Evolutionary conservation across 2,113 vertebrate genomes (phyloP).

Genomic region (Ctenomys sociabilis): DNA sequence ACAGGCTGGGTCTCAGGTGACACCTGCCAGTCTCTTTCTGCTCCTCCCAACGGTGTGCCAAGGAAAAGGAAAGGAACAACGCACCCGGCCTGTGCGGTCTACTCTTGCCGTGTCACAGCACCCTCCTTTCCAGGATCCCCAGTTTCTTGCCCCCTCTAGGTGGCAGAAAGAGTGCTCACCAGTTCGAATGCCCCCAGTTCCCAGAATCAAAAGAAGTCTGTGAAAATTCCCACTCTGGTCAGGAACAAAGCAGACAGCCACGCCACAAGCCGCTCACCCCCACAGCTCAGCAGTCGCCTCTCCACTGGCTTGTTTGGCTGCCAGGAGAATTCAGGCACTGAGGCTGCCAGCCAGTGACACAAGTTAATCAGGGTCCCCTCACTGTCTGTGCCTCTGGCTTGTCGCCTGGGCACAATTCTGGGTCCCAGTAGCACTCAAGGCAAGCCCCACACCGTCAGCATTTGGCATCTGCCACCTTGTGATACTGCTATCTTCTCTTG

Average conservation of each 20-base stretch:
- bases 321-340: slow-evolving; percentile 27
- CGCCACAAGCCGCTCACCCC: not conserved
- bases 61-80: not conserved
- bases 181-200: slow-evolving; percentile 8
- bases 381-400: not conserved
- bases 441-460: not conserved
- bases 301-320: slow-evolving; percentile 44
- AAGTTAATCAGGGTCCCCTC: slow-evolving; percentile 20
- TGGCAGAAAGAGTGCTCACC: not conserved
- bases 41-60: not conserved
- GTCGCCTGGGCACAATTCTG: not conserved
- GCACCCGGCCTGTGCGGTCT: not conserved
- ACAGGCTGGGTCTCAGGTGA: not conserved
- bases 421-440: not conserved
- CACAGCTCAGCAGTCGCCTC: slow-evolving; percentile 21
- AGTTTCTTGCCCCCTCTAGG: not conserved
- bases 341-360: not conserved
- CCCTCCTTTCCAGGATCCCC: not conserved
- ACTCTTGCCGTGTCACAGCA: not conserved
- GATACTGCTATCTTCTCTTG: not conserved
- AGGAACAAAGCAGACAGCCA: not conserved
- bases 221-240: slow-evolving; percentile 29
- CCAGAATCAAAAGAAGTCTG: slow-evolving; percentile 24
- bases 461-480: not conserved
- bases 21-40: not conserved